phyloP scores from a whole-genome alignment of 1,140 invertebrate genomes.

The Heliconius himera region DNA sequence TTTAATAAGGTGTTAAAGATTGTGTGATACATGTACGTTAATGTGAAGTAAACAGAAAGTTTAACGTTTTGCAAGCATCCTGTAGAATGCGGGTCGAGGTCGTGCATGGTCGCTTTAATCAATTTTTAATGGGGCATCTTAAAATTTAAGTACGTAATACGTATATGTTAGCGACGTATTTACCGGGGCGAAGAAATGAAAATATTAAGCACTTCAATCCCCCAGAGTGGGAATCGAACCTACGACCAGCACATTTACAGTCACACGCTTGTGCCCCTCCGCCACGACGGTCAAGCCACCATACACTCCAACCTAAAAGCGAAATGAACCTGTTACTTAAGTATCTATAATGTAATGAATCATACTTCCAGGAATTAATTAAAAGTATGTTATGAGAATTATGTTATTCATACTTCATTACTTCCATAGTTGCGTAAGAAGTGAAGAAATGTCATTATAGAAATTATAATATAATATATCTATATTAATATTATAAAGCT shows the following conservation, averaged over 20 bases:
- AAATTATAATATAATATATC: not conserved
- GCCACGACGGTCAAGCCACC: no score
- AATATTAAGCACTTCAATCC: no score
- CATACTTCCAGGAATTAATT: not conserved
- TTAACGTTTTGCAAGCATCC: not conserved
- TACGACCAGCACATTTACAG: no score
- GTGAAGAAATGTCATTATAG: not conserved
- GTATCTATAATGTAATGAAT: no score
- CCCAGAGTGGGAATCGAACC: no score
- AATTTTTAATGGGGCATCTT: no score
- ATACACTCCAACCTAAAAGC: no score
- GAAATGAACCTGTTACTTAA: no score
- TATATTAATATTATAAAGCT: not conserved
- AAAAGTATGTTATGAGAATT: not conserved
- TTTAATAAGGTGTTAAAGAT: not conserved
- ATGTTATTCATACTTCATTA: not conserved
- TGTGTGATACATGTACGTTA: not conserved
- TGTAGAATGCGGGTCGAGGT: conserved; percentile 5
- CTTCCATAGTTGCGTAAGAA: not conserved
- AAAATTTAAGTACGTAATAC: no score
- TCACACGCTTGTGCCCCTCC: no score
- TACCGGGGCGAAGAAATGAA: no score
- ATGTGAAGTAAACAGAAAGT: conserved; percentile 2
- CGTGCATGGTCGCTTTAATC: not conserved
- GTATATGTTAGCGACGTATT: no score